Base-by-base conservation (phyloP, 2,888 invertebrate genomes). In the Drosophila monieri region DNA sequence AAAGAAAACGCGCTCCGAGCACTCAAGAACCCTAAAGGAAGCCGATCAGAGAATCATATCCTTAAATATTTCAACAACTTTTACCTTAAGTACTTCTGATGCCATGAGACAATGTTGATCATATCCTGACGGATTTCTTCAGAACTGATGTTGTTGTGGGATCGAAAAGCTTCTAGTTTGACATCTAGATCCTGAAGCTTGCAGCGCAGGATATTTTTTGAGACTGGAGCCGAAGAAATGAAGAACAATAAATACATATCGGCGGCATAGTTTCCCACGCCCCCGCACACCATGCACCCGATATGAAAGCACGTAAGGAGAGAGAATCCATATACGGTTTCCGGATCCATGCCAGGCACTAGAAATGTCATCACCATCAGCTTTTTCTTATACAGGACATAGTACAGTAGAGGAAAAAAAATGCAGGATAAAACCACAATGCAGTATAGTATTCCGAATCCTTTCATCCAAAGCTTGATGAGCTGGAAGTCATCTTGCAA, bases 251-350 rank as follows among this genome's bases (percentile, higher is more conserved):
- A 18, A 18, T 41, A 41, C 39, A 41, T 41, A 41, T 41, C 39
- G 39, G 39, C 39, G 39, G 39, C 39, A 41, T 41, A 41, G 39
- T 41, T 41, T 8, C 39, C 39, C 8, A 41, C 2, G 18, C 14
- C 15, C 0, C 39, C 39, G 39, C 8, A 9, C 8, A 41, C 6
- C 39, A 41, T 41, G 39, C 39, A 41, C 9, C 2, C 9, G 39
- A 8, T 2, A 18, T 41, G 39, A 15, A 41, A 6, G 6, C n/a
- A 15, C 6, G 6, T 15, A 3, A 41, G 39, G 39, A 41, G 14
- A 10, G 15, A n/a, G 39, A 9, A 41, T 15, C 39, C 39, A 4
- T 18, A 41, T 18, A 3, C 10, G 39, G 39, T 41, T 3, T 41
- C 18, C 4, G 39, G 39, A 18, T 41, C 10, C 15, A 41, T 15